These are phyloP conservation scores for Leucophenga varia DNA, from an alignment of 1,140 invertebrate species.

Conservation along the genomic window DNA sequence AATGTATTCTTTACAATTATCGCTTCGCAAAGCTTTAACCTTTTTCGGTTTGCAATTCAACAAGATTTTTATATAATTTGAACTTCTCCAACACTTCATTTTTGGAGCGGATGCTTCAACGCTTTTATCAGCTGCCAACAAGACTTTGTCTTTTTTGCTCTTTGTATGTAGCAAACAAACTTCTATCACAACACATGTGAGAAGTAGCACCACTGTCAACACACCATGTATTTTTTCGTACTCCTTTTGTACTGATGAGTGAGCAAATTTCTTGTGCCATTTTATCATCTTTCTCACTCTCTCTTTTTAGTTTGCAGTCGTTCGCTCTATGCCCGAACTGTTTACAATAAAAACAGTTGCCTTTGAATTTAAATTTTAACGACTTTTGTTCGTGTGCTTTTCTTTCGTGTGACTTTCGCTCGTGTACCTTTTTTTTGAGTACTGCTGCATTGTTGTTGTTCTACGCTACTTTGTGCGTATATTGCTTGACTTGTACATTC, in stretches of 20 bases:
- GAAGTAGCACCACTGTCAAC: not conserved
- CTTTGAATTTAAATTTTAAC: not conserved
- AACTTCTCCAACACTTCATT: constrained; percentile 1
- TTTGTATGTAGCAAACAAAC: not conserved
- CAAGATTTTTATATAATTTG: not conserved
- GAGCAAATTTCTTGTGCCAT: too few relatives aligned
- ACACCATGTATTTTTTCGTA: not conserved
- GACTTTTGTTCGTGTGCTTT: not conserved
- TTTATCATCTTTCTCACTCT: too few relatives aligned
- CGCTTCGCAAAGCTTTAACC: not conserved
- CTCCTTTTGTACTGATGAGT: too few relatives aligned
- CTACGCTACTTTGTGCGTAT: not conserved
- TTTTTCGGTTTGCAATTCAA: not conserved
- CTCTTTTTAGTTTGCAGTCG: not conserved
- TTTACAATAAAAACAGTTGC: constrained; percentile 5
- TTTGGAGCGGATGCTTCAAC: not conserved
- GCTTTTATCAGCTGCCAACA: not conserved
- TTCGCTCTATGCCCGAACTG: constrained; percentile 1
- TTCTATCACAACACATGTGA: constrained; percentile 5
- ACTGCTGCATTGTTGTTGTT: too few relatives aligned
- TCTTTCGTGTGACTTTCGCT: not conserved
- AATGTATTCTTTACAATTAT: not conserved
- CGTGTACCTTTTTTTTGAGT: not conserved
- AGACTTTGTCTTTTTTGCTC: not conserved
- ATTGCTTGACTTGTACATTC: not conserved